A percentile compares a stretch with the other conserved stretches of the same genome.
phyloP scores from a whole-genome alignment of 2,888 invertebrate species.

The Watsonalla binaria region DNA sequence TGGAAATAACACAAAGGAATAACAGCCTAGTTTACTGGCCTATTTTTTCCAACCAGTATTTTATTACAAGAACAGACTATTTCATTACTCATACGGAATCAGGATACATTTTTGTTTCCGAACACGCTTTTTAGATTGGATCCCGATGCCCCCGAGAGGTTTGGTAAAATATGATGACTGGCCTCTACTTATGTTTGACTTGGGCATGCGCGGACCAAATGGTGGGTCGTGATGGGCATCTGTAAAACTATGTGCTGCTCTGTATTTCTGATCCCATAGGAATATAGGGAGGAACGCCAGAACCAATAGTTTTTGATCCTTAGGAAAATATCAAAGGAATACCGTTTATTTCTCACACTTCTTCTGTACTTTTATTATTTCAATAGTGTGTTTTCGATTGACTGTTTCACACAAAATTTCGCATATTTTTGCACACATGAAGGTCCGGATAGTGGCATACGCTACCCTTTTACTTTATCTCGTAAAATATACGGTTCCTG shows the following conservation, averaged over 20 bases:
- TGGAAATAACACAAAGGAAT: not conserved
- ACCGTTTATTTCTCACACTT: too few species aligned
- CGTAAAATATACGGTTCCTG: too few species aligned
- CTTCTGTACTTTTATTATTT: too few species aligned
- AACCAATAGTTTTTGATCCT: too few species aligned
- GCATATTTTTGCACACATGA: too few species aligned
- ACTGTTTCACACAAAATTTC: too few species aligned
- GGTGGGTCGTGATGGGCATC: constrained; percentile 39
- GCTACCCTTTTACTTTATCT: too few species aligned
- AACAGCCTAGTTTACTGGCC: not conserved
- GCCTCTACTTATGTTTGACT: constrained; percentile 36
- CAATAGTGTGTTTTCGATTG: too few species aligned
- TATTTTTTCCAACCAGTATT: not conserved
- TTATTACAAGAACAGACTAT: constrained; percentile 1
- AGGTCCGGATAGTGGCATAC: too few species aligned
- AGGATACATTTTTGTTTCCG: constrained; percentile 15
- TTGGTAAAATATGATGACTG: constrained; percentile 47
- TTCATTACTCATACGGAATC: constrained; percentile 12
- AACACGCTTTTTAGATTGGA: constrained; percentile 37
- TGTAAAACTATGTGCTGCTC: constrained; percentile 15
- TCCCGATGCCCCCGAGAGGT: constrained; percentile 37
- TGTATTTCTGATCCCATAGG: too few species aligned
- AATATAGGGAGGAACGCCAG: too few species aligned
- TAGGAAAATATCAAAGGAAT: too few species aligned
- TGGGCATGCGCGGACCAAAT: constrained; percentile 18